Evolutionary conservation across 2,888 invertebrate species (phyloP), one percentile per base, ranked within the genome.

Genomic region (Melieria omissa): DNA sequence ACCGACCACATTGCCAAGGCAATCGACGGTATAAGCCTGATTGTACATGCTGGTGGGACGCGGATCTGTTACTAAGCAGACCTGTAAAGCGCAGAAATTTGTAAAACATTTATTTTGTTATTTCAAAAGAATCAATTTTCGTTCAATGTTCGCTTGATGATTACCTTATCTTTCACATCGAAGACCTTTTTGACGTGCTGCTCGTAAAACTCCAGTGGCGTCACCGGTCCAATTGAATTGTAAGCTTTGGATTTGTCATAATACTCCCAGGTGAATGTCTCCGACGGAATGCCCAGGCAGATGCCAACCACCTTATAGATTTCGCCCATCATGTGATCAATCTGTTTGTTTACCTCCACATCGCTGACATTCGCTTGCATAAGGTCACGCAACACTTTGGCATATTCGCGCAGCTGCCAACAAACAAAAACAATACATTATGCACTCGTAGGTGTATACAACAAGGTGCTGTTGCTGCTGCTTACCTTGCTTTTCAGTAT

Each of bases 51-150:
- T 94, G 47, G 91, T 89, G 4, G 92, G 90, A 60, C 96, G 90
- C 0, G 96, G 95, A 87, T 97, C 97, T 60, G 93, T 93, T 42
- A 96, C 95, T 67, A 97, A 88, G 81, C 96, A 96, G 60, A 96
- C 91, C 93, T 94, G 12, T 52, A 5, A 42, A 46, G 46, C n/a
- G 42, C 41, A 58, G n/a, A n/a, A 29, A 52, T 8, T 29, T 16
- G 2, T 29, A 29, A 29, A 29, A 29, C 29, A 29, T 29, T 29
- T 1, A 29, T 29, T 29, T 29, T 3, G 29, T 3, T 29, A 29
- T 1, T 29, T 29, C 29, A 29, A 29, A 3, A 29, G 29, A 29
- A 29, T 29, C 2, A 1, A 29, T 29, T 29, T 29, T 29, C 29
- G 29, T 29, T 29, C 29, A 29, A 3, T 29, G 2, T 2, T 29